phyloP scores from a whole-genome alignment of 2,888 invertebrate species.

The Erynnis tages region DNA sequence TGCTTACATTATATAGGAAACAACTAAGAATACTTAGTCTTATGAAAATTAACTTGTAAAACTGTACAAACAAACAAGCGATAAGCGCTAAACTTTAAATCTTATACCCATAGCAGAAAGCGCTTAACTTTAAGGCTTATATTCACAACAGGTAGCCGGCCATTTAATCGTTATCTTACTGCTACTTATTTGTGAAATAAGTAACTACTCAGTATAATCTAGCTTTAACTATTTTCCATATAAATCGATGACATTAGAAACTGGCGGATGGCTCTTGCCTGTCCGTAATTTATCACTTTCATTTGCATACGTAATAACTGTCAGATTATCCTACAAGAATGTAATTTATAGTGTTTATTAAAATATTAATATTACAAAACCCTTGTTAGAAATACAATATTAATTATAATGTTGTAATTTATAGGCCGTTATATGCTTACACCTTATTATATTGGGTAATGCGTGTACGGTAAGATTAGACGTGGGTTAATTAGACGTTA shows the following conservation, averaged over 20 bases:
- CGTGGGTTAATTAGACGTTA: constrained; percentile 26
- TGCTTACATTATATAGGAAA: too few relatives aligned
- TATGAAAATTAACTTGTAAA: too few relatives aligned
- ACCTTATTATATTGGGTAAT: constrained; percentile 12
- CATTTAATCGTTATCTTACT: constrained; percentile 10
- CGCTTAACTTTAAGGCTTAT: too few relatives aligned
- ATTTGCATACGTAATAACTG: constrained; percentile 27
- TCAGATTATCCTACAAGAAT: constrained; percentile 23
- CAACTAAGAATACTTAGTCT: too few relatives aligned
- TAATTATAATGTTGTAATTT: constrained; percentile 30
- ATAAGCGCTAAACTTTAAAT: too few relatives aligned
- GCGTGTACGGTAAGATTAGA: constrained; percentile 20
- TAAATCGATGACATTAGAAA: constrained; percentile 24
- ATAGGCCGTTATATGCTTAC: constrained; percentile 9
- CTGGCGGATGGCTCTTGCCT: constrained; percentile 1
- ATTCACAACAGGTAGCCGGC: constrained; percentile 2
- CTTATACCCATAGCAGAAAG: too few relatives aligned
- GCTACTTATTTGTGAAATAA: constrained; percentile 13
- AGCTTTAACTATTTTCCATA: constrained; percentile 12
- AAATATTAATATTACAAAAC: constrained; percentile 19
- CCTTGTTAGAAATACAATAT: constrained; percentile 21
- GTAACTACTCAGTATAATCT: constrained; percentile 11
- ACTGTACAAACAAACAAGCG: too few relatives aligned
- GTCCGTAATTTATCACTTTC: constrained; percentile 22
- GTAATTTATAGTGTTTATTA: constrained; percentile 29